Base-by-base conservation (phyloP, 2,888 invertebrate species). In the Spodoptera picta region DNA sequence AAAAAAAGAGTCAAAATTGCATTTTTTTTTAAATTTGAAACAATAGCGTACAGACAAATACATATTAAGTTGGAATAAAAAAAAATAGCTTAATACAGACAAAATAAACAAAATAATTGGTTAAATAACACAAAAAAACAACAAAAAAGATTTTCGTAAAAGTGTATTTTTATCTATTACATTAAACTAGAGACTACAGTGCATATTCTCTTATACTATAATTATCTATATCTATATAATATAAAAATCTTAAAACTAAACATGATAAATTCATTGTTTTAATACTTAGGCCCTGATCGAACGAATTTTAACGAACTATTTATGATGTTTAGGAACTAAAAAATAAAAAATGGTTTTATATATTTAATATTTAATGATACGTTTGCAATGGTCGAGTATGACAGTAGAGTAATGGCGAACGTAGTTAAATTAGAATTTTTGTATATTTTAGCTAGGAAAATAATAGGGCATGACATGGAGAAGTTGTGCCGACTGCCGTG, bases 251-350 rank as follows among this genome's bases (percentile, higher is more conserved):
- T 80, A 77, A 12, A 41, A 44, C 75, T 80, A 80, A 50, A 77
- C 65, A 69, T 69, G 52, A 66, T 64, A 64, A 77, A 77, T 74
- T 75, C 64, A 58, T 68, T 12, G 27, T 43, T 60, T 55, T 80
- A 77, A 77, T 78, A 75, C 80, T 77, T 63, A 54, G 64, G 75
- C 59, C 67, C 71, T 69, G 49, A 77, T 67, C 67, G n/a, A n/a
- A n/a, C n/a, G n/a, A 6, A 23, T 56, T 44, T 44, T 50, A 41
- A 50, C 43, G 31, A 4, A 31, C 31, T 54, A 42, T 46, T 27
- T 14, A 41, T n/a, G 41, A 36, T n/a, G 31, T 52, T 24, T 45
- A 43, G 31, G 24, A 51, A 61, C 44, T 7, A 7, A 58, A 19
- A 43, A 53, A 42, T 9, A 43, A 36, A 36, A 5, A 36, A 4